phyloP scores from a whole-genome alignment of 2,797 vertebrate species.

The Dermochelys coriacea region DNA sequence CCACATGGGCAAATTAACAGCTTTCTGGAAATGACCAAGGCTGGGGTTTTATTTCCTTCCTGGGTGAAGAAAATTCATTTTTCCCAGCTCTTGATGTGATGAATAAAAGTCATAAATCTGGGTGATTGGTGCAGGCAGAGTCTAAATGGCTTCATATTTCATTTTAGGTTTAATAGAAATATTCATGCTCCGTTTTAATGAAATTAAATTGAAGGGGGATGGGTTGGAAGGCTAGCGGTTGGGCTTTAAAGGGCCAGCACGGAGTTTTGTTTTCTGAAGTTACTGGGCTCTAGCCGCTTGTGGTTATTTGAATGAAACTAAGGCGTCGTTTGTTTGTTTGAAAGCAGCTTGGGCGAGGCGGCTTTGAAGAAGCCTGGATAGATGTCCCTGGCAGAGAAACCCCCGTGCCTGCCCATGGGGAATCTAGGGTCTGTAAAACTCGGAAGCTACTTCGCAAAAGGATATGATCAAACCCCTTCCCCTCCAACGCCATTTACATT shows the following conservation, averaged over 20 bases:
- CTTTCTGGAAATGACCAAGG: slow-evolving; percentile 94
- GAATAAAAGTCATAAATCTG: slow-evolving; percentile 98
- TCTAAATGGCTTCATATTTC: slow-evolving; percentile 99
- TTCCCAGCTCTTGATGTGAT: slow-evolving; percentile 95
- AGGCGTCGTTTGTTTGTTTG: not conserved
- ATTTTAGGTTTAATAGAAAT: slow-evolving; percentile 99
- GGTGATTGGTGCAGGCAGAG: slow-evolving; percentile 97
- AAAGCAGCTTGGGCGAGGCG: not conserved
- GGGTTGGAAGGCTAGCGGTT: slow-evolving; percentile 69
- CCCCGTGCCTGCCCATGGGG: not conserved
- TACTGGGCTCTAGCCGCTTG: not conserved
- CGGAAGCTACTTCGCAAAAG: not conserved
- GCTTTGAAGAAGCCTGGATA: not conserved
- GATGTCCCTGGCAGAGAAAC: not conserved
- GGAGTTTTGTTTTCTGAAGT: not conserved
- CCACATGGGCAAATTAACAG: slow-evolving; percentile 93
- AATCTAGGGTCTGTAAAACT: not conserved
- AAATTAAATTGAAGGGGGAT: slow-evolving; percentile 95
- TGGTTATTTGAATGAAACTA: not conserved
- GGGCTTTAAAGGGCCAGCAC: slow-evolving; percentile 76
- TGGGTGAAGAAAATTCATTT: slow-evolving; percentile 94
- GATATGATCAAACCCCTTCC: not conserved
- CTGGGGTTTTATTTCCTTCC: slow-evolving; percentile 92
- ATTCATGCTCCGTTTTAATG: slow-evolving; percentile 98
- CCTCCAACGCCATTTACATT: not conserved